Percentiles rank a stretch among this genome's conserved stretches.
phyloP scores from a whole-genome alignment of 2,888 invertebrate species.

The Nematopogon swammerdamellus region DNA sequence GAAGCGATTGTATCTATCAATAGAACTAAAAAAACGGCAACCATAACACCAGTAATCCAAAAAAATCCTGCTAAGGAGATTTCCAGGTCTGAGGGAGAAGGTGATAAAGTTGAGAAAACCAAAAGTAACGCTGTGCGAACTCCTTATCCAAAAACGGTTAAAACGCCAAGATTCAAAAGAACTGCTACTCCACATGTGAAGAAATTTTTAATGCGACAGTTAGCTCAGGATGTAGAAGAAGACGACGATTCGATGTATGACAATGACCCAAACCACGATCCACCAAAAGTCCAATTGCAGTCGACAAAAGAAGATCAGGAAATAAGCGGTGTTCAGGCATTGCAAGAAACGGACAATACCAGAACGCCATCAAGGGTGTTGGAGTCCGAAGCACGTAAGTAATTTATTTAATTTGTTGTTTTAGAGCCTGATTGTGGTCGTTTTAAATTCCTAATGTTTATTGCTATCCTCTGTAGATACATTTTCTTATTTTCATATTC shows the following conservation, averaged over 20 bases:
- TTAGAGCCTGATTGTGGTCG: too few relatives aligned
- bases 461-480: too few relatives aligned
- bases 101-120: conserved; percentile 9
- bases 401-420: too few relatives aligned
- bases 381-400: background rate
- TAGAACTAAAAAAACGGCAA: conserved; percentile 33
- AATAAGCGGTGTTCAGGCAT: background rate
- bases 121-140: conserved; percentile 16
- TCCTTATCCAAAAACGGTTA: conserved; percentile 23
- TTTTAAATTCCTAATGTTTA: too few relatives aligned
- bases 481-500: too few relatives aligned
- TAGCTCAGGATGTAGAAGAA: conserved; percentile 24
- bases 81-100: conserved; percentile 4
- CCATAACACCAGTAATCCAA: conserved; percentile 38
- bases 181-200: conserved; percentile 37
- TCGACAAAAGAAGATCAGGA: background rate
- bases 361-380: background rate
- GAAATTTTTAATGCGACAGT: conserved; percentile 32
- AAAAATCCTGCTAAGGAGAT: conserved; percentile 28
- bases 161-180: conserved; percentile 31
- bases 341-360: background rate
- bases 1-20: conserved; percentile 32
- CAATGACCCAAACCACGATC: conserved; percentile 10
- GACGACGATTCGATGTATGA: conserved; percentile 18
- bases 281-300: conserved; percentile 13